Conservation (phyloP, 2,888 invertebrate genomes). For the Epirrhoe alternata region DNA sequence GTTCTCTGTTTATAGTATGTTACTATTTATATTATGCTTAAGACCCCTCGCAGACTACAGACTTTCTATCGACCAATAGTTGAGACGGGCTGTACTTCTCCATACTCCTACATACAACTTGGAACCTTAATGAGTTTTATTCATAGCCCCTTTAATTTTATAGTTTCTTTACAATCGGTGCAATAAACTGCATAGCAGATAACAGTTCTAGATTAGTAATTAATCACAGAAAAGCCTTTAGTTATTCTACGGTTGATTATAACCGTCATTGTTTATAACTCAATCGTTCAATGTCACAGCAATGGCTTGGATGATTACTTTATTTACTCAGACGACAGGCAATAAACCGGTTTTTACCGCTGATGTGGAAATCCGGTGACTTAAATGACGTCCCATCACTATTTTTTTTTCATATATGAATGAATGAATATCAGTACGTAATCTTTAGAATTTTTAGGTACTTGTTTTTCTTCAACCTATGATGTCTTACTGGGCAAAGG, state of each 20-base stretch:
- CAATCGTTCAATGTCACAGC: constrained; percentile 37
- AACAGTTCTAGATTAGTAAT: constrained; percentile 45
- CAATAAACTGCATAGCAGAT: constrained; percentile 48
- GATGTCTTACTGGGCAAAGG: no score
- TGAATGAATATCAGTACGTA: no score
- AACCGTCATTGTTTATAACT: constrained; percentile 31
- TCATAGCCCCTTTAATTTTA: constrained; percentile 6
- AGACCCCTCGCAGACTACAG: no score
- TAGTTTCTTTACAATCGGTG: constrained; percentile 14
- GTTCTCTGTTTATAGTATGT: no score
- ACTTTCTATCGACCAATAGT: no score
- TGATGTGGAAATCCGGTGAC: constrained; percentile 36
- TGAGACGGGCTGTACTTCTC: no score
- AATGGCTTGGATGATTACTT: constrained; percentile 32
- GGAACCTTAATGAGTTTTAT: background rate
- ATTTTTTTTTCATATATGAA: background rate
- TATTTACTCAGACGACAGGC: constrained; percentile 29
- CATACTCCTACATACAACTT: no score
- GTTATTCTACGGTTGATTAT: constrained; percentile 30
- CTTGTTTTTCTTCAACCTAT: no score
- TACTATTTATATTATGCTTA: no score
- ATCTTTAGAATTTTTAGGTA: no score
- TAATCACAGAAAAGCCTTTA: constrained; percentile 35
- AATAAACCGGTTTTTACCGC: constrained; percentile 28
- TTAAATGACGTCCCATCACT: constrained; percentile 22